Conservation (phyloP, 2,113 vertebrate species). For the Gopherus evgoodei region DNA sequence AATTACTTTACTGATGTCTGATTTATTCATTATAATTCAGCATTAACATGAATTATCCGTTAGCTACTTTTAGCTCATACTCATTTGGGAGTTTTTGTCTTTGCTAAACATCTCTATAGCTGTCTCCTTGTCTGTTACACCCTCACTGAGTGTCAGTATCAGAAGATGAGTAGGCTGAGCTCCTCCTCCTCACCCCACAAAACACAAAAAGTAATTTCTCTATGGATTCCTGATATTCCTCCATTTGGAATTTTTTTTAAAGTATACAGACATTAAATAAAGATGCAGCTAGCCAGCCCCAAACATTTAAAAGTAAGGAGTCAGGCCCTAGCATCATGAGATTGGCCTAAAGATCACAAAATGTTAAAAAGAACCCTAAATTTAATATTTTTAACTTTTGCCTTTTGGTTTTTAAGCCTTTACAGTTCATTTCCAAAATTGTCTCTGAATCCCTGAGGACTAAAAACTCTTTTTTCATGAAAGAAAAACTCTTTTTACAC, state of each 20-base stretch:
- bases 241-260: not conserved
- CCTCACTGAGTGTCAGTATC: not conserved
- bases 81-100: conserved; percentile 13
- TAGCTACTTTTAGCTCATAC: not conserved
- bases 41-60: not conserved
- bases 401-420: not conserved
- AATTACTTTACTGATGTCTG: not conserved
- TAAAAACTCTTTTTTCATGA: not conserved
- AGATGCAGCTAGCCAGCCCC: not conserved
- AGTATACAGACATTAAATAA: not conserved
- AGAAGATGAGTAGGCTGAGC: not conserved
- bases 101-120: not conserved
- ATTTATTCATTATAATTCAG: not conserved
- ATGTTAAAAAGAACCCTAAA: not conserved
- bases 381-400: not conserved
- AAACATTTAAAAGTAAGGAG: not conserved
- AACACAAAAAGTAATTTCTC: not conserved
- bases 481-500: not conserved
- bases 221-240: not conserved
- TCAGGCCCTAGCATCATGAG: not conserved
- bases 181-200: not conserved
- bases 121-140: not conserved
- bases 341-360: not conserved
- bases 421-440: not conserved
- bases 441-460: not conserved